phyloP scores from a whole-genome alignment of 2,113 vertebrate species.

The Carollia perspicillata region DNA sequence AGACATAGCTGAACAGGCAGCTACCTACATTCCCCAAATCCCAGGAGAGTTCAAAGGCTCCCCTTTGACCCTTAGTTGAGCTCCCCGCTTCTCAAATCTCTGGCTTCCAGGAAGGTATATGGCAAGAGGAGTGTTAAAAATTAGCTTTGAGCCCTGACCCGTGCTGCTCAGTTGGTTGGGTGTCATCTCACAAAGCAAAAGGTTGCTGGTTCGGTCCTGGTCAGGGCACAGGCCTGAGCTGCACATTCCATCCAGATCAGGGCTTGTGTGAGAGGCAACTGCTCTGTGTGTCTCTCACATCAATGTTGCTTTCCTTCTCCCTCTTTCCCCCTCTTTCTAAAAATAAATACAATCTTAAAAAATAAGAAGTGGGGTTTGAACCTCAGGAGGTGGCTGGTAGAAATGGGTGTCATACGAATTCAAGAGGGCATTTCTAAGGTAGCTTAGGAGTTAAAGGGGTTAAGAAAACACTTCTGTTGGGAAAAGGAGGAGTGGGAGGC shows the following conservation, averaged over 20 bases:
- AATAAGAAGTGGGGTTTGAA: background rate
- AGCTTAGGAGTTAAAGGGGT: background rate
- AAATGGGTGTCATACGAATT: background rate
- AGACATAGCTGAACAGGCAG: background rate
- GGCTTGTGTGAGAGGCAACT: no score
- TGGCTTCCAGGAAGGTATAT: background rate
- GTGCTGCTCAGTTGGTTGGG: no score
- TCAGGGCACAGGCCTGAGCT: no score
- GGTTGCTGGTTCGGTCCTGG: no score
- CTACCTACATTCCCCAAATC: background rate
- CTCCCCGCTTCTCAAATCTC: background rate
- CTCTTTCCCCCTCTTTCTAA: no score
- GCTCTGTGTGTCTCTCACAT: no score
- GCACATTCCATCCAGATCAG: no score
- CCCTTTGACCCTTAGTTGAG: rapidly evolving
- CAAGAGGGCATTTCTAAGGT: background rate
- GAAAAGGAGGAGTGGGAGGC: background rate
- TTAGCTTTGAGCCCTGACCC: background rate
- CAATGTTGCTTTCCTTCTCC: no score
- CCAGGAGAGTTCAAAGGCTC: background rate
- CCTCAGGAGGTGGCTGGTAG: background rate
- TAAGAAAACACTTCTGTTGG: background rate
- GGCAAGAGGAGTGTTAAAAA: background rate
- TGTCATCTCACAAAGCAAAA: no score
- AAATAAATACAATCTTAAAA: no score